phyloP scores from a whole-genome alignment of 2,797 vertebrate species.

The Ptychadena robeensis region DNA sequence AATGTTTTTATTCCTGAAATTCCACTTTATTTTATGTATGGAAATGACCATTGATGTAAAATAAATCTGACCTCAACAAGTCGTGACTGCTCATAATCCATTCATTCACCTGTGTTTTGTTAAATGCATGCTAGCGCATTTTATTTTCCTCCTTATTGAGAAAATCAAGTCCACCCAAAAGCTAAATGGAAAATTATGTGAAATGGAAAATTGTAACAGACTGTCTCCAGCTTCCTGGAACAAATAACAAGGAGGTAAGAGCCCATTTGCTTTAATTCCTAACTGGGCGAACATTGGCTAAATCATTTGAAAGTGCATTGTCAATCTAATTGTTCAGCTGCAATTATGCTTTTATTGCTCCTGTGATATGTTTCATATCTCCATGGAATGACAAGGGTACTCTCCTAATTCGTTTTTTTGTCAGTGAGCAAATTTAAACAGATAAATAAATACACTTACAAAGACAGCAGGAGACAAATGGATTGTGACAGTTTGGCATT shows the following conservation, averaged over 20 bases:
- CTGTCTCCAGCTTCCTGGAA: constrained; percentile 27
- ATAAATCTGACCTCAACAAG: too few relatives aligned
- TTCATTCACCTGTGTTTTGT: too few relatives aligned
- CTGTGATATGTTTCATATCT: constrained; percentile 53
- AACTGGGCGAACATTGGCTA: constrained; percentile 25
- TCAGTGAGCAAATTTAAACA: constrained; percentile 54
- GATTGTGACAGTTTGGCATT: constrained; percentile 52
- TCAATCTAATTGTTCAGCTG: constrained; percentile 54
- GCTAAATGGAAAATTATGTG: constrained; percentile 33
- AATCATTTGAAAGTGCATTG: constrained; percentile 46
- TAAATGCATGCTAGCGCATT: too few relatives aligned
- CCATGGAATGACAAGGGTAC: constrained; percentile 40
- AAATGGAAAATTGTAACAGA: constrained; percentile 9
- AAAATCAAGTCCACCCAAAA: background rate
- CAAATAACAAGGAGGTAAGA: constrained; percentile 21
- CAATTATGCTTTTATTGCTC: constrained; percentile 53
- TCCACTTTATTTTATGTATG: too few relatives aligned
- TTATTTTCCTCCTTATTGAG: background rate
- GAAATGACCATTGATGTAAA: too few relatives aligned
- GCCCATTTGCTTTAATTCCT: constrained; percentile 28
- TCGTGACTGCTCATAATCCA: too few relatives aligned
- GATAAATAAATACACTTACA: constrained; percentile 59
- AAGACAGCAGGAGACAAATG: constrained; percentile 42
- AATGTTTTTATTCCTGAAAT: too few relatives aligned
- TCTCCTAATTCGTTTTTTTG: constrained; percentile 51